A percentile compares a stretch with the other conserved stretches of the same genome.
phyloP scores from a whole-genome alignment of 1,140 invertebrate genomes.

The Pseudomyrmex flavicornis region DNA sequence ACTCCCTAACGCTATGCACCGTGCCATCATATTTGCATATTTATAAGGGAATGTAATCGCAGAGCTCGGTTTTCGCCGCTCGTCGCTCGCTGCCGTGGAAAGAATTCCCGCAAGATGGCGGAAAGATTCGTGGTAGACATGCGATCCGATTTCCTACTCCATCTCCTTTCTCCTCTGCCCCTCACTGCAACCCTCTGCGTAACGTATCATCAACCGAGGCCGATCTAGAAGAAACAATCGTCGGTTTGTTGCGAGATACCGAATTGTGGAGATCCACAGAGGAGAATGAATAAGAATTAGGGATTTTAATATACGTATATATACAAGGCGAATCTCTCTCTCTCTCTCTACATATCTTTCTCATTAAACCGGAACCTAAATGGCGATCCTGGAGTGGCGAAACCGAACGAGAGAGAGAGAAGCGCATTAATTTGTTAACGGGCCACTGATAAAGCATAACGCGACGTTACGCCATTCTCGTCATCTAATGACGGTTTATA shows the following conservation, averaged over 20 bases:
- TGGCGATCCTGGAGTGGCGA: conserved; percentile 14
- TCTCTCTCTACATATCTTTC: no score
- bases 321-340: conserved; percentile 22
- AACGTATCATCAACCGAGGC: conserved; percentile 81
- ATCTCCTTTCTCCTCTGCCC: conserved; percentile 29
- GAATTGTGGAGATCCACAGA: conserved; percentile 56
- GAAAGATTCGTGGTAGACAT: conserved; percentile 84
- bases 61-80: conserved; percentile 83
- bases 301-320: conserved; percentile 55
- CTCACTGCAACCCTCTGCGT: conserved; percentile 65
- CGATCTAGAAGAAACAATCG: conserved; percentile 83
- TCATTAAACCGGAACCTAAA: conserved; percentile 55
- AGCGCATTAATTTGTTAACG: conserved; percentile 54
- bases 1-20: conserved; percentile 59
- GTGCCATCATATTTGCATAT: conserved; percentile 83
- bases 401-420: conserved; percentile 6
- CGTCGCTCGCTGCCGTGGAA: conserved; percentile 78
- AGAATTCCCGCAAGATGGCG: conserved; percentile 84
- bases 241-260: conserved; percentile 63
- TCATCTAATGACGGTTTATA: conserved; percentile 31
- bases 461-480: conserved; percentile 36
- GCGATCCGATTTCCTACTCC: conserved; percentile 83
- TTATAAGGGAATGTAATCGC: conserved; percentile 86
- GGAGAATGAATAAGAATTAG: conserved; percentile 60
- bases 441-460: conserved; percentile 54